Base-by-base conservation (phyloP, 2,888 invertebrate species). In the Caenorhabditis sp. region DNA sequence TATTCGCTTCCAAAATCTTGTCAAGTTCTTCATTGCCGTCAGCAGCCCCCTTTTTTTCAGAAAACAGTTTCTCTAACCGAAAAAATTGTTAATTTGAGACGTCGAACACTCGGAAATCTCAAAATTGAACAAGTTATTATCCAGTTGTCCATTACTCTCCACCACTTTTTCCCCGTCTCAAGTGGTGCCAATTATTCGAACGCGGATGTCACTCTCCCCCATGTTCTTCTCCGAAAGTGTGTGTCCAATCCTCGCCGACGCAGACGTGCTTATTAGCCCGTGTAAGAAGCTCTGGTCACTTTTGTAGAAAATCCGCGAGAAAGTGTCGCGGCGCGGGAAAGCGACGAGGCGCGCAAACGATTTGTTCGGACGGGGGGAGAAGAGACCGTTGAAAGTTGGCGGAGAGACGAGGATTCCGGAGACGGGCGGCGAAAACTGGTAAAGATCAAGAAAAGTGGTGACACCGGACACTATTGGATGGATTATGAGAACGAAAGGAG, bases 231-330 rank as follows among this genome's bases (percentile, higher is more conserved):
- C 35, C 35, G 4, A 2, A 22, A 41, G 53, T 32, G 52, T 32
- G 53, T 22, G 32, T 7, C 8, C 15, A 9, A 7, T 24, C 15
- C 26, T n/a, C 8, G 27, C 46, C 45, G 59, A 61, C 70, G 59
- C 70, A 70, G 70, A 61, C 52, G 15, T 61, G 70, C 70, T 70
- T 70, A 70, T 70, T 70, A 70, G 70, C 70, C 59, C 27, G 41
- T 15, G 43, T 52, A 63, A 45, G 63, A 63, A 63, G 63, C 55
- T 45, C 53, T 50, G 55, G 65, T 55, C 65, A 46, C 53, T 63
- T 63, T 53, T 7, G 35, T 35, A 13, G 35, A 7, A 9, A 9
- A 9, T 13, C 6, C 6, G 13, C 5, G 24, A 5, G 20, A 43
- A 17, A 43, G 6, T 7, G 15, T 15, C 43, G 13, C 7, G 20